Conservation (phyloP, 2,888 invertebrate genomes). For the Ectemnius cavifrons region DNA sequence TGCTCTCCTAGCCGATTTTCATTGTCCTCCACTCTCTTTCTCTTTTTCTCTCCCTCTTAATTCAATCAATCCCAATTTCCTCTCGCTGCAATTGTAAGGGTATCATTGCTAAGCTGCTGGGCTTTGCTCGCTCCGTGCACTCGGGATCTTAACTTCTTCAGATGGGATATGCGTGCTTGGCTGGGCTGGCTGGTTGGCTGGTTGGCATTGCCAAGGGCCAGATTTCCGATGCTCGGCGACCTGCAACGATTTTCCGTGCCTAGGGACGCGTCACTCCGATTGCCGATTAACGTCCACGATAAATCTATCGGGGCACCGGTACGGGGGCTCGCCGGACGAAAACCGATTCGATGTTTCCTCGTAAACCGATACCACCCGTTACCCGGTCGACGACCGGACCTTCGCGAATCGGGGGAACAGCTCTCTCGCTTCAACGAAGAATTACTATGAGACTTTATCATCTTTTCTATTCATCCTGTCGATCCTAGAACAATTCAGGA, state of each 20-base stretch:
- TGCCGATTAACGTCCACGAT: constrained; percentile 1
- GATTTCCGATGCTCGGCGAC: constrained; percentile 12
- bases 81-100: constrained; percentile 2
- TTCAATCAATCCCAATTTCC: not conserved
- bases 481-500: no score
- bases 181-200: not conserved
- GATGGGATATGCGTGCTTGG: not conserved
- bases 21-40: constrained; percentile 34
- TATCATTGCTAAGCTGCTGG: no score
- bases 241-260: constrained; percentile 4
- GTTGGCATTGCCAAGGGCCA: not conserved
- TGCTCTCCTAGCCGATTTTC: constrained; percentile 45
- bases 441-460: no score
- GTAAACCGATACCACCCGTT: not conserved
- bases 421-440: no score
- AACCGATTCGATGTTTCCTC: not conserved
- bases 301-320: constrained; percentile 8
- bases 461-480: no score
- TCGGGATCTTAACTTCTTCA: not conserved
- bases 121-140: no score
- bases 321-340: not conserved
- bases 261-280: constrained; percentile 10
- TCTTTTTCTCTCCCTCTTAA: not conserved
- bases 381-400: constrained; percentile 2
- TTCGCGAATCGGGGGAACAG: no score